Evolutionary conservation across 2,888 invertebrate genomes (phyloP).

Genomic region (Mystacides longicornis): DNA sequence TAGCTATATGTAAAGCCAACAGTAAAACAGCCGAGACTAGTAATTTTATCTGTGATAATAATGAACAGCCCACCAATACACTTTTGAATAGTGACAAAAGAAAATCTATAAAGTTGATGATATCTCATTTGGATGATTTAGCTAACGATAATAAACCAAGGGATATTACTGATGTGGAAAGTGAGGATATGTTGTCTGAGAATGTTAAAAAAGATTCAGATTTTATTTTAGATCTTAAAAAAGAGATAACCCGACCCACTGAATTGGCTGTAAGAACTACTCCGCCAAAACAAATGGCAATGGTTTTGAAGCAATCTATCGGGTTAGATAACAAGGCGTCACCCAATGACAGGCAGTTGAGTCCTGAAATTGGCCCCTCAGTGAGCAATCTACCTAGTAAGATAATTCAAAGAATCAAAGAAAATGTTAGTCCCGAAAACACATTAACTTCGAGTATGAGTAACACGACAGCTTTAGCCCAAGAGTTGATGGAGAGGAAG

Average conservation of each 20-base stretch:
- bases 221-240: not conserved
- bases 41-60: not conserved
- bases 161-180: not conserved
- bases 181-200: not conserved
- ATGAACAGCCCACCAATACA: not conserved
- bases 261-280: conserved; percentile 5
- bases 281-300: conserved; percentile 1
- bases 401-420: conserved; percentile 52
- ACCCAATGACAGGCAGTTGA: conserved; percentile 30
- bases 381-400: conserved; percentile 49
- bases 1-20: not conserved
- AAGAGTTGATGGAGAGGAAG: conserved; percentile 36
- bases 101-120: too few species aligned
- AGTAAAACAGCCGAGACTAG: not conserved
- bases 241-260: conserved; percentile 6
- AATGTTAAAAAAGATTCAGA: not conserved
- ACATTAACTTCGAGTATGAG: conserved; percentile 45
- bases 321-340: conserved; percentile 38
- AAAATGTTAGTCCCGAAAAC: conserved; percentile 57
- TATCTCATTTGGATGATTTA: too few species aligned
- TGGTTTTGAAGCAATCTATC: conserved; percentile 36
- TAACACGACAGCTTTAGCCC: conserved; percentile 38
- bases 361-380: conserved; percentile 39
- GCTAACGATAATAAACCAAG: not conserved
- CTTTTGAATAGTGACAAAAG: not conserved